Conservation (phyloP, 2,797 vertebrate genomes). For the Chrysocyon brachyurus region DNA sequence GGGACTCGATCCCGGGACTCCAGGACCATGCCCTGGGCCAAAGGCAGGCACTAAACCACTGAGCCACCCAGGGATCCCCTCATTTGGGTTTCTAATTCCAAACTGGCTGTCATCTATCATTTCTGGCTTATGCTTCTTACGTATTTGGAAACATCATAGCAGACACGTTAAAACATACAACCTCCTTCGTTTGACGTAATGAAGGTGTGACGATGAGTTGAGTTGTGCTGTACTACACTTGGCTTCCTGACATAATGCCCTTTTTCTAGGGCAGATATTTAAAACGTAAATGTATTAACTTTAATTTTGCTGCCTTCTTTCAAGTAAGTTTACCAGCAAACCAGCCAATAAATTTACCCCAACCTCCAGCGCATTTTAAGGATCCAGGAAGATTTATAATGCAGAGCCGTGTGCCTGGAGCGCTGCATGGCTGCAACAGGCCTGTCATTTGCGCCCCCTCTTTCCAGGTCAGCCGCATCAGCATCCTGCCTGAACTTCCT, state of each 20-base stretch:
- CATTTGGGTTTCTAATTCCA: not conserved
- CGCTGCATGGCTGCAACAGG: rapidly evolving
- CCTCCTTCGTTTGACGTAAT: not conserved
- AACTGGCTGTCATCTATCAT: not conserved
- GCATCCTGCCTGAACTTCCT: not conserved
- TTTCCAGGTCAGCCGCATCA: not conserved
- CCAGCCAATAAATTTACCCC: not conserved
- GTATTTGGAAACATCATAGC: not conserved
- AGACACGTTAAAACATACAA: not conserved
- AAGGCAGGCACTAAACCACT: too few species aligned
- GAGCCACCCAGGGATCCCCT: too few species aligned
- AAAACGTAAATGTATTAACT: not conserved
- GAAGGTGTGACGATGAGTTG: not conserved
- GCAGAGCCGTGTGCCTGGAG: not conserved
- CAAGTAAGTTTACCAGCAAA: not conserved
- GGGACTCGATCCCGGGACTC: too few species aligned
- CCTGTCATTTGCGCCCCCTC: too few species aligned
- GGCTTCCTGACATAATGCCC: not conserved
- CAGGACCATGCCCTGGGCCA: too few species aligned
- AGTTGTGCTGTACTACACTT: not conserved
- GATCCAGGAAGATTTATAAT: not conserved
- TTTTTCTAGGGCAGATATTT: not conserved
- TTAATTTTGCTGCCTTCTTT: constrained; percentile 13
- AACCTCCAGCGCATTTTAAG: not conserved
- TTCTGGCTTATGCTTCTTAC: constrained; percentile 3